Conservation (phyloP, 2,113 vertebrate species). For the Dendropsophus ebraccatus region DNA sequence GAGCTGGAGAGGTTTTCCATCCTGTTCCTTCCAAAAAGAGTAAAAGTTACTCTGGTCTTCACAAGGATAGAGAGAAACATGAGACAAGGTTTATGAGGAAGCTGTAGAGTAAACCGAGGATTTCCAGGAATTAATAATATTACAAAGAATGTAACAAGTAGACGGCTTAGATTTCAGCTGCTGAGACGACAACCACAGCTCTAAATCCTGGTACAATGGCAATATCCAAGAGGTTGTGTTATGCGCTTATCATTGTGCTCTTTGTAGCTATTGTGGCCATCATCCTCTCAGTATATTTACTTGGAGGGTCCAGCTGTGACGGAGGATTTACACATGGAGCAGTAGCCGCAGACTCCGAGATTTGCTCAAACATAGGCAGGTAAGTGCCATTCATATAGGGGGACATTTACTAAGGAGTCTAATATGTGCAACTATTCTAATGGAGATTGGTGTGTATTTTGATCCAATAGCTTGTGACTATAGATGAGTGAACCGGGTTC, state of each 20-base stretch:
- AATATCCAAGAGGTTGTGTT: not conserved
- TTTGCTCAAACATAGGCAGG: conserved; percentile 81
- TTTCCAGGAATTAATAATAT: not conserved
- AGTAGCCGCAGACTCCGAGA: conserved; percentile 79
- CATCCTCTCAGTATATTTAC: not conserved
- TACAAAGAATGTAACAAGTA: not conserved
- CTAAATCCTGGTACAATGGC: conserved; percentile 9
- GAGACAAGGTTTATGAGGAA: too few species aligned
- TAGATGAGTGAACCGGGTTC: too few species aligned
- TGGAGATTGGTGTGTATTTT: too few species aligned
- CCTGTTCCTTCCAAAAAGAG: not conserved
- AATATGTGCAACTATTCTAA: too few species aligned
- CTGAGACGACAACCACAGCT: not conserved
- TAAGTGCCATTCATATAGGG: conserved; percentile 65
- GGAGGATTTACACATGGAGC: conserved; percentile 70
- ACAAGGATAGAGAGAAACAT: not conserved
- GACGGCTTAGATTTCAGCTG: not conserved
- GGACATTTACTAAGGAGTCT: too few species aligned
- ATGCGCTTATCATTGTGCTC: conserved; percentile 61
- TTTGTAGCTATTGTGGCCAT: not conserved
- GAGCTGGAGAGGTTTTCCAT: not conserved
- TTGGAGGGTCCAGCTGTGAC: not conserved
- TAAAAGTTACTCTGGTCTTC: not conserved
- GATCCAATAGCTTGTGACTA: too few species aligned
- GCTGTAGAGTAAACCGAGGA: not conserved